These are phyloP conservation scores for Heliconius ismenius DNA, from an alignment of 2,888 invertebrate species.

Conservation along the genomic window DNA sequence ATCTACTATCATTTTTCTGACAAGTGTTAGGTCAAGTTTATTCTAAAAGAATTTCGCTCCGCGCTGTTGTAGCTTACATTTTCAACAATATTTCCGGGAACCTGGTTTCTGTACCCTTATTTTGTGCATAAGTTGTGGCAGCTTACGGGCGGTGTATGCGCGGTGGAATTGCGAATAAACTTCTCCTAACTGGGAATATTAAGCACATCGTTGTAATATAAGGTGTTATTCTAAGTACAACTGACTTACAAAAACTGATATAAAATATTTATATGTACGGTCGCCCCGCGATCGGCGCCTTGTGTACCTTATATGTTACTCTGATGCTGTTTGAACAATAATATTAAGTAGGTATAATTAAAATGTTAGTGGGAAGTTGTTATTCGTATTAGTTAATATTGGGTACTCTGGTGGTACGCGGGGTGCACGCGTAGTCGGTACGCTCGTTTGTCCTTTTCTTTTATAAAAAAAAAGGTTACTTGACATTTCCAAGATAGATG, in stretches of 20 bases:
- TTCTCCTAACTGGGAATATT: constrained; percentile 6
- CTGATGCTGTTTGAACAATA: no score
- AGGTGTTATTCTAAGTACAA: neutral
- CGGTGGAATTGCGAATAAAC: constrained; percentile 7
- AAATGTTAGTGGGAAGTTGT: no score
- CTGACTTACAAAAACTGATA: neutral
- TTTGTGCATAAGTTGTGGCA: constrained; percentile 5
- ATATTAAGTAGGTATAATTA: no score
- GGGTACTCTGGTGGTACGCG: no score
- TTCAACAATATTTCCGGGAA: constrained; percentile 16
- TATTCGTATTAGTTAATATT: no score
- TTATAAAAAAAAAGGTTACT: neutral
- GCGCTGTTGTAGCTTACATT: neutral
- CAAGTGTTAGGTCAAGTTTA: constrained; percentile 7
- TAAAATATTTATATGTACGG: no score
- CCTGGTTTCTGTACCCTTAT: constrained; percentile 3
- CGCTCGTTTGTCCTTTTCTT: no score
- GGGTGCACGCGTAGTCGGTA: no score
- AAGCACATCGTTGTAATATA: constrained; percentile 1
- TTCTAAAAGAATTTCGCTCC: constrained; percentile 10
- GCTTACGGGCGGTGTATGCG: constrained; percentile 14
- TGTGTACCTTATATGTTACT: no score
- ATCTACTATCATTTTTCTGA: no score
- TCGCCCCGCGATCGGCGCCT: no score
- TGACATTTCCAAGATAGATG: neutral